These are phyloP conservation scores for Holothuria scabra DNA, from an alignment of 53 echinoderm and acorn worm species.

Conservation along the genomic window DNA sequence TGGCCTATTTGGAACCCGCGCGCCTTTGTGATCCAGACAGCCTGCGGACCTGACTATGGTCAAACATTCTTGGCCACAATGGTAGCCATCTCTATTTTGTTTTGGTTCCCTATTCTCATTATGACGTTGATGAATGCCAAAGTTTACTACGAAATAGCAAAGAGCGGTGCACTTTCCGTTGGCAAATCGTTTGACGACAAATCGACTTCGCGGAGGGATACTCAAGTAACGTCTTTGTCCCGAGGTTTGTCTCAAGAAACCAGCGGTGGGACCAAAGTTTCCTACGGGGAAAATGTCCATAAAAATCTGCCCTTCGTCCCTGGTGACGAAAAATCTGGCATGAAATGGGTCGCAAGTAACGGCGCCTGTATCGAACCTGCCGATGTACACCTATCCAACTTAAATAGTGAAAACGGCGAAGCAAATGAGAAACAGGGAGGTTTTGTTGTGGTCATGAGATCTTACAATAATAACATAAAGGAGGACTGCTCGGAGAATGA, in stretches of 20 bases:
- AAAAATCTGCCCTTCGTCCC: no score
- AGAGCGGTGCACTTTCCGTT: neutral
- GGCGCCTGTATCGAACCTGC: neutral
- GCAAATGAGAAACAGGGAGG: neutral
- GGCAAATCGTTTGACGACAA: constrained; percentile 10
- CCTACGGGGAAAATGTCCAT: no score
- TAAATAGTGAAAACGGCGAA: neutral
- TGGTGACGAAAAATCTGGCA: no score
- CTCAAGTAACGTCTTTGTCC: no score
- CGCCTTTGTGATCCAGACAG: neutral
- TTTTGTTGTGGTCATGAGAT: neutral
- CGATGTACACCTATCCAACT: neutral
- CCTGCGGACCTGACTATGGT: constrained; percentile 4
- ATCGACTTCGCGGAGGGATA: neutral
- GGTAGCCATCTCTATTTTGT: neutral
- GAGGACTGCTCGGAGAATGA: neutral
- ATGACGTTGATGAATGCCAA: neutral
- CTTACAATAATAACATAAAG: neutral
- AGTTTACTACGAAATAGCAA: neutral
- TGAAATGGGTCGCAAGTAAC: no score
- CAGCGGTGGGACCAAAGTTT: no score
- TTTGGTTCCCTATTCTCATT: neutral
- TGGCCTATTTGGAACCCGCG: constrained; percentile 27
- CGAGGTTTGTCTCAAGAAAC: no score
- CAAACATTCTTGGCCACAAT: neutral